These are phyloP conservation scores for Pseudomyrmex sp. DNA, from an alignment of 1,140 invertebrate genomes.

Conservation along the genomic window DNA sequence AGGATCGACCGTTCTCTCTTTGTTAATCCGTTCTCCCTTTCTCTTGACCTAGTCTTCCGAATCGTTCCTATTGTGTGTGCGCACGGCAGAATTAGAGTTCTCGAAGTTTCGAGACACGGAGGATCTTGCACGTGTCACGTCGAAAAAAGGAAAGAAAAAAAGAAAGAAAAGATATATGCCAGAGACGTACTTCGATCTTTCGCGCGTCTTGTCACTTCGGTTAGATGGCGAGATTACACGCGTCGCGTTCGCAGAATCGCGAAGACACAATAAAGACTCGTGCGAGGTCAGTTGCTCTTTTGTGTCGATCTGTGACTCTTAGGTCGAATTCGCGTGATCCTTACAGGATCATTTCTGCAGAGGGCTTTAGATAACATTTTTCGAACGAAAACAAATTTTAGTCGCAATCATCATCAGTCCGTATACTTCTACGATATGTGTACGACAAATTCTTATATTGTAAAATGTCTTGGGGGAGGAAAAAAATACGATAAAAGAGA, in stretches of 20 bases:
- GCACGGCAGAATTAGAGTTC: conserved; percentile 67
- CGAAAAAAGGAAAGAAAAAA: not conserved
- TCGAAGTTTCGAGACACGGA: conserved; percentile 62
- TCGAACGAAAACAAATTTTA: too few species aligned
- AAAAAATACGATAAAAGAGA: not conserved
- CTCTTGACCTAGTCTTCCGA: conserved; percentile 73
- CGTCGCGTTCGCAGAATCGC: not conserved
- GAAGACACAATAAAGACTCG: not conserved
- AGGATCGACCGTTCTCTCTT: conserved; percentile 57
- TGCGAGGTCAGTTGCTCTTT: not conserved
- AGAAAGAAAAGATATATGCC: conserved; percentile 10
- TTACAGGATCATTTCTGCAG: too few species aligned
- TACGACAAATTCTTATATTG: too few species aligned
- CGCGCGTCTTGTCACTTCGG: not conserved
- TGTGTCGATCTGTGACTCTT: not conserved
- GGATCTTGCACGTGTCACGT: conserved; percentile 26
- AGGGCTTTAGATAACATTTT: too few species aligned
- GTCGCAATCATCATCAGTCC: too few species aligned
- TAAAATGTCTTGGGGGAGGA: not conserved
- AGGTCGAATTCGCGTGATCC: too few species aligned
- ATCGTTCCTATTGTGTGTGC: conserved; percentile 60
- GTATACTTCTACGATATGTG: too few species aligned
- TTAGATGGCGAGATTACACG: not conserved
- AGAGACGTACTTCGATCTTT: not conserved
- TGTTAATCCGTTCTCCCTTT: conserved; percentile 69